Percentiles rank a stretch among this genome's conserved stretches.
Evolutionary conservation across 2,888 invertebrate species (phyloP).

Genomic region (Stenolophus ochropezus): DNA sequence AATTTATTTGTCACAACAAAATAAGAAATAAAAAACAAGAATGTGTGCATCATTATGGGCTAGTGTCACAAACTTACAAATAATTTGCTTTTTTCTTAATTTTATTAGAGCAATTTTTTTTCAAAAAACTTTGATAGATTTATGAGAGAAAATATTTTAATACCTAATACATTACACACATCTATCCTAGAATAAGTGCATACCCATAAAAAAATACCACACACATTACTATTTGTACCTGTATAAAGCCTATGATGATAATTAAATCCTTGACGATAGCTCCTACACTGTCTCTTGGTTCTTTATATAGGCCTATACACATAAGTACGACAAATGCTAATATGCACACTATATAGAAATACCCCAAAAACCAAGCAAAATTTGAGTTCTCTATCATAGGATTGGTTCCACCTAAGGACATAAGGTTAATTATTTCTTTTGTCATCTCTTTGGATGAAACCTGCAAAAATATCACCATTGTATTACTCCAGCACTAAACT

Average conservation of each 20-base stretch:
- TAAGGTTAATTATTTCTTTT: constrained; percentile 3
- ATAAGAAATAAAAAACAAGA: too few relatives aligned
- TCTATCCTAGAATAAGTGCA: too few relatives aligned
- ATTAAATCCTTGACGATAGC: constrained; percentile 17
- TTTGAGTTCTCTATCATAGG: not conserved
- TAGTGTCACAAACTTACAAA: too few relatives aligned
- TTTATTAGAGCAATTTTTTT: too few relatives aligned
- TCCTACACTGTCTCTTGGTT: not conserved
- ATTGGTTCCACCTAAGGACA: not conserved
- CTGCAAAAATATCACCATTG: not conserved
- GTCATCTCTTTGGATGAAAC: not conserved
- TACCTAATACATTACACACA: too few relatives aligned
- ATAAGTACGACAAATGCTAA: not conserved
- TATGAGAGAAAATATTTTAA: too few relatives aligned
- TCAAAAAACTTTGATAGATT: too few relatives aligned
- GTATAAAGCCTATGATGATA: constrained; percentile 4
- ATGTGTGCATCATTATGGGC: too few relatives aligned
- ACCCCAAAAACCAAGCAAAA: not conserved
- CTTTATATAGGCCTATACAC: not conserved
- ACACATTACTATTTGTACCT: too few relatives aligned
- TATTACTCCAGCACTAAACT: not conserved
- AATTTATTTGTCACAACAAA: too few relatives aligned
- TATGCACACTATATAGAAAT: not conserved
- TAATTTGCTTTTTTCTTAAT: too few relatives aligned
- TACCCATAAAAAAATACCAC: too few relatives aligned